Percentiles rank a stretch among this genome's conserved stretches.
These are phyloP conservation scores for Archips crataeganus DNA, from an alignment of 2,888 invertebrate genomes.

Conservation along the genomic window DNA sequence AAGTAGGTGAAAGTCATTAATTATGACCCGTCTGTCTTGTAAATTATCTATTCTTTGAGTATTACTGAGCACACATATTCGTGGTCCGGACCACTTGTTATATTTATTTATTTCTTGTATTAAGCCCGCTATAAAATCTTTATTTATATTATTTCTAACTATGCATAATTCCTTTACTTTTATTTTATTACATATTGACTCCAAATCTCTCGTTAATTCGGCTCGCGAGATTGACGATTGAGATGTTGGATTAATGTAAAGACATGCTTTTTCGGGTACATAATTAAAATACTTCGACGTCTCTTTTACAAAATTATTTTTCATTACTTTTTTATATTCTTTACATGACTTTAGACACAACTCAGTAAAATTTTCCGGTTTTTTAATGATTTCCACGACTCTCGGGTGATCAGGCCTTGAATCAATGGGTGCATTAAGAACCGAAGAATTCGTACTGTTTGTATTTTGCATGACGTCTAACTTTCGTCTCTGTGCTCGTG, in stretches of 20 bases:
- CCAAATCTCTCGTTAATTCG: constrained; percentile 43
- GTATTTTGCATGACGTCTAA: background rate
- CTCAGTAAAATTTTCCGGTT: constrained; percentile 7
- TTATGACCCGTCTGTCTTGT: no score
- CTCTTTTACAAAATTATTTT: background rate
- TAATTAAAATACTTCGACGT: background rate
- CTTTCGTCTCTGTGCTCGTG: constrained; percentile 11
- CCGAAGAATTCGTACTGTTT: background rate
- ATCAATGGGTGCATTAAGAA: background rate
- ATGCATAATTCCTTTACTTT: constrained; percentile 14
- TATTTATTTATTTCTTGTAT: no score
- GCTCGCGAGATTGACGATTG: constrained; percentile 44
- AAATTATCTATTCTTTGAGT: no score
- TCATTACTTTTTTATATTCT: background rate
- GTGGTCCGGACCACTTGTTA: no score
- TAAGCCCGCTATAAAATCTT: no score
- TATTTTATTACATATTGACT: background rate
- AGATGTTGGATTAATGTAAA: constrained; percentile 61
- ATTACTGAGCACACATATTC: no score
- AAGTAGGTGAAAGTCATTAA: no score
- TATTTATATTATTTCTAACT: background rate
- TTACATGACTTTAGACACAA: background rate
- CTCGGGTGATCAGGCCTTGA: constrained; percentile 18
- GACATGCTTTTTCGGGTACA: background rate
- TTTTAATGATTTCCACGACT: constrained; percentile 15